Base-by-base conservation (phyloP, 2,888 invertebrate species). In the Coleophora flavipennella region DNA sequence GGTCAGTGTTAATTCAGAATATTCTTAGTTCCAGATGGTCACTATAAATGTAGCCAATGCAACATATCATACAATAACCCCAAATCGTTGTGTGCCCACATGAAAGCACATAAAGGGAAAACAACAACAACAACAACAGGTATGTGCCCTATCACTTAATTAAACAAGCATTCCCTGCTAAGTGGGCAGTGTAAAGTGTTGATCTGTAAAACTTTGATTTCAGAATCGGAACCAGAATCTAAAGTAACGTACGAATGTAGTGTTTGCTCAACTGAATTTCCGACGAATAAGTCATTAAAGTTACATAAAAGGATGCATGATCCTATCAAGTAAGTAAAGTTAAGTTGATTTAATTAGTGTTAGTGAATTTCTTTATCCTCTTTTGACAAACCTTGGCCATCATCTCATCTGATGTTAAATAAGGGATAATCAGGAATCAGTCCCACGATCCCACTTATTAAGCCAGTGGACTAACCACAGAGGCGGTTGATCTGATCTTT, bases 301-400 rank as follows among this genome's bases (percentile, higher is more conserved):
- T 70, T 93, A 35, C 93, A 93, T 59, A 88, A 87, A 53, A 86
- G 91, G 45, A 92, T 93, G 88, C 93, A 93, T 51, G 89, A 89
- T 28, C 91, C 91, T 3, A 81, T 89, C 4, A 87, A 89, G 64
- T 83, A 71, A 50, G 86, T 69, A 77, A 52, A 72, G 1, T n/a
- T 29, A 2, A 29, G 20, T 20, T n/a, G n/a, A n/a, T n/a, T n/a
- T n/a, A n/a, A n/a, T n/a, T n/a, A n/a, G n/a, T n/a, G n/a, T n/a
- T n/a, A n/a, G n/a, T n/a, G n/a, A n/a, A n/a, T n/a, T n/a, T n/a
- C n/a, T n/a, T n/a, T n/a, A n/a, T n/a, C n/a, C n/a, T n/a, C n/a
- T n/a, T n/a, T n/a, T n/a, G n/a, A n/a, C n/a, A n/a, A n/a, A n/a
- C n/a, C n/a, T n/a, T n/a, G n/a, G n/a, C n/a, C n/a, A n/a, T n/a